Evolutionary conservation across 2,113 vertebrate genomes (phyloP).

Genomic region (Triplophysa rosa): DNA sequence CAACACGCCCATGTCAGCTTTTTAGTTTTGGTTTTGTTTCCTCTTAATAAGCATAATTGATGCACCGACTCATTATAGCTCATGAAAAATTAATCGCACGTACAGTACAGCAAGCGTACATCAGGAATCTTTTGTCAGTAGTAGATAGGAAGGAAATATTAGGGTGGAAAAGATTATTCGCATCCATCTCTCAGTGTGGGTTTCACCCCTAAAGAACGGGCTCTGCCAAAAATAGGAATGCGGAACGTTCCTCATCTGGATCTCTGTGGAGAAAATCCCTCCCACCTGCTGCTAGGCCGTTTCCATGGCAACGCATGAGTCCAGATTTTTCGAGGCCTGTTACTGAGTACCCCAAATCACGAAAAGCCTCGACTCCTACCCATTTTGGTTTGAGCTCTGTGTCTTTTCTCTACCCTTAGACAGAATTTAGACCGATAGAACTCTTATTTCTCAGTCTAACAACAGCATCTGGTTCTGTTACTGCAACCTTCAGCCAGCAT

Average conservation of each 20-base stretch:
- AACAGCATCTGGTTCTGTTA: background rate
- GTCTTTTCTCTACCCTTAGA: background rate
- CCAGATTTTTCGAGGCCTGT: constrained; percentile 37
- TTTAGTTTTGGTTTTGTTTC: background rate
- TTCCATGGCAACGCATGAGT: constrained; percentile 57
- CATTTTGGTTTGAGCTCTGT: background rate
- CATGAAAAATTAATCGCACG: background rate
- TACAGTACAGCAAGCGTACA: background rate
- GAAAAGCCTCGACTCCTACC: constrained; percentile 19
- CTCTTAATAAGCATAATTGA: background rate
- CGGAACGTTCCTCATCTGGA: constrained; percentile 52
- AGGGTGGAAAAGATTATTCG: background rate
- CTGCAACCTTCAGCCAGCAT: background rate
- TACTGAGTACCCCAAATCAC: constrained; percentile 43
- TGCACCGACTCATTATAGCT: background rate
- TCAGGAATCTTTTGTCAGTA: background rate
- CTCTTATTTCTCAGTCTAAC: background rate
- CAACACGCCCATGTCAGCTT: background rate
- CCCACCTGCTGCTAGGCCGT: constrained; percentile 51
- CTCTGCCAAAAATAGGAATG: constrained; percentile 57
- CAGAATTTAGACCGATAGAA: background rate
- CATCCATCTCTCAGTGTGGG: constrained; percentile 5
- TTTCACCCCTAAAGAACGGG: constrained; percentile 44
- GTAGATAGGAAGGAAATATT: background rate
- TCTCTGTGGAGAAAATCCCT: constrained; percentile 53